Base-by-base conservation (phyloP, 1,140 invertebrate species). In the Cephus cinctus region DNA sequence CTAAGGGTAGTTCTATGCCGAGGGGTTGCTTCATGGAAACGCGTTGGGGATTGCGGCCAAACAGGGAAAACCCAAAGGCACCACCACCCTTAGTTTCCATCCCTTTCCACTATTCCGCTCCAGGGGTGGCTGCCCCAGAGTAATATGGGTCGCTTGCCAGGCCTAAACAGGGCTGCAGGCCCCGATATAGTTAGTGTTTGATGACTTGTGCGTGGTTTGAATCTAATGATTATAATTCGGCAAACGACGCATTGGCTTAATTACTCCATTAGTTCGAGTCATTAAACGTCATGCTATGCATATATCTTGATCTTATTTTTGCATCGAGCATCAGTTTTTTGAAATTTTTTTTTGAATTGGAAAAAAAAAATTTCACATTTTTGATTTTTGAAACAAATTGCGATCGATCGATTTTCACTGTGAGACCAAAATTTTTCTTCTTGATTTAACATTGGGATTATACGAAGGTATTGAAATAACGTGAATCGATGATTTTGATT, bases 201-300 rank as follows among this genome's bases (percentile, higher is more conserved):
- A 65, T 50, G 61, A 63, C 42, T 56, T 18, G 54, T 50, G 61
- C 54, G 47, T 61, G 61, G 56, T 56, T 47, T 39, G 56, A 61
- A 58, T 59, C 49, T 52, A 43, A 36, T 41, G 43, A 56, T 61
- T 52, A 58, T 60, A 50, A 44, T 43, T 35, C 15, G 27, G 12
- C 11, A 5, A 15, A 36, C 34, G 34, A 8, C 34, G 19, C 34
- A 12, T 36, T 18, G 9, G 34, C n/a, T 36, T 36, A 18, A 36
- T 36, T 36, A 36, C 14, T 36, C 34, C 14, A 36, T 36, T 36
- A 36, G 34, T 36, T 18, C 9, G 34, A 18, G 34, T 36, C 3
- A 15, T 36, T 36, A 36, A 12, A 18, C 8, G 34, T 14, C 1
- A n/a, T n/a, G n/a, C n/a, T n/a, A n/a, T n/a, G n/a, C n/a, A n/a